Base-by-base conservation (phyloP, 2,888 invertebrate genomes). In the Hipparchia semele region DNA sequence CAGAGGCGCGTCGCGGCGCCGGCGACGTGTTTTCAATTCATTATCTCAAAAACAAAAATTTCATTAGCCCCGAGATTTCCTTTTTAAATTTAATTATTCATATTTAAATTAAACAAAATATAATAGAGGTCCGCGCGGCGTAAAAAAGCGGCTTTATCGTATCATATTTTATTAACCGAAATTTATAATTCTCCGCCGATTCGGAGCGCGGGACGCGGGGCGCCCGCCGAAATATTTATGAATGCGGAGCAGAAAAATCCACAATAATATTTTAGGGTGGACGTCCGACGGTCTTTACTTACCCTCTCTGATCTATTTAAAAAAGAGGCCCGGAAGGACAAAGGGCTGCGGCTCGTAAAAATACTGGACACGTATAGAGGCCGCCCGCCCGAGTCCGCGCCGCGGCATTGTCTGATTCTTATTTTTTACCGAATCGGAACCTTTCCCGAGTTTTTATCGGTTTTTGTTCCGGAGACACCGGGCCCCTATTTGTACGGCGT, bases 21-120 rank as follows among this genome's bases (percentile, higher is more conserved):
- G 83, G 80, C 84, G 82, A 85, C 87, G 90, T 93, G 94, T 94
- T 94, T 94, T 93, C 92, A 93, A 94, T 94, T 94, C 92, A 94
- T 94, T 94, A 94, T 92, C 92, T 91, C 90, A 84, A 93, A 94
- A 93, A 94, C 93, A 94, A 92, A 92, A 92, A 92, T 90, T 92
- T 92, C 92, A 93, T 93, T 93, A 93, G 90, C 83, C 90, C 89
- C 84, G 89, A 91, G 92, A 91, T 92, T 92, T 91, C 92, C 90
- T 91, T 92, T 92, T 92, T 90, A 90, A 90, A 92, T 91, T 92
- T 91, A 94, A 93, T 93, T 93, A 94, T 93, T 92, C 92, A 93
- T 92, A 92, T 93, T 93, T 93, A 92, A 94, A 93, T 93, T 94
- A 92, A 92, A 93, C 92, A 93, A 90, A 93, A 93, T 92, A 94